Conservation (phyloP, 2,797 vertebrate species). For the Smutsia gigantea region DNA sequence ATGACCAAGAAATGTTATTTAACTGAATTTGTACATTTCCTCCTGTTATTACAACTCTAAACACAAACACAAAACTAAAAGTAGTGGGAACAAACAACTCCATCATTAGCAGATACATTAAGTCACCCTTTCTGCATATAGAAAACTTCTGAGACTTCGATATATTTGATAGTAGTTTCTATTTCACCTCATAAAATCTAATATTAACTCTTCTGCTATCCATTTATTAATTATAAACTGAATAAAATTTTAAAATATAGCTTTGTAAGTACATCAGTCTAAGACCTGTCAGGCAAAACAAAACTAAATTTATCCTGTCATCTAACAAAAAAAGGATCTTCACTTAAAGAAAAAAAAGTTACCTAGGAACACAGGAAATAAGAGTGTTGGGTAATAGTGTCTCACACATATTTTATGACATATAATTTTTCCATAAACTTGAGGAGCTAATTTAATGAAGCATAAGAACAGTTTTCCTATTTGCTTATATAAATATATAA, state of each 20-base stretch:
- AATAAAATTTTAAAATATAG: background rate
- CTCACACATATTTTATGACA: background rate
- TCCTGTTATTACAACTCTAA: conserved; percentile 79
- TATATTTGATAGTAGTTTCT: background rate
- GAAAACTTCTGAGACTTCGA: background rate
- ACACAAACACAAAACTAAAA: conserved; percentile 75
- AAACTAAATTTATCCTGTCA: background rate
- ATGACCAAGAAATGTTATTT: conserved; percentile 88
- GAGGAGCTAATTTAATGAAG: background rate
- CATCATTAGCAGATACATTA: background rate
- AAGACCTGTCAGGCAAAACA: background rate
- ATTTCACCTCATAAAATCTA: conserved; percentile 21
- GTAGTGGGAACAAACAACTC: conserved; percentile 69
- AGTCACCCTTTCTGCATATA: background rate
- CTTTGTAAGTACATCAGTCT: background rate
- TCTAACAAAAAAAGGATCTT: background rate
- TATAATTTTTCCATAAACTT: background rate
- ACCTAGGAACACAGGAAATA: background rate
- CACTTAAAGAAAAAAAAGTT: background rate
- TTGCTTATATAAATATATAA: background rate
- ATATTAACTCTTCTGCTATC: background rate
- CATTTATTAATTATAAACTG: background rate
- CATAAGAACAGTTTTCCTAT: background rate
- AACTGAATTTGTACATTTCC: conserved; percentile 89
- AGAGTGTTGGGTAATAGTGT: background rate